phyloP scores from a whole-genome alignment of 1,140 invertebrate genomes.

The Saccostrea glomerata region DNA sequence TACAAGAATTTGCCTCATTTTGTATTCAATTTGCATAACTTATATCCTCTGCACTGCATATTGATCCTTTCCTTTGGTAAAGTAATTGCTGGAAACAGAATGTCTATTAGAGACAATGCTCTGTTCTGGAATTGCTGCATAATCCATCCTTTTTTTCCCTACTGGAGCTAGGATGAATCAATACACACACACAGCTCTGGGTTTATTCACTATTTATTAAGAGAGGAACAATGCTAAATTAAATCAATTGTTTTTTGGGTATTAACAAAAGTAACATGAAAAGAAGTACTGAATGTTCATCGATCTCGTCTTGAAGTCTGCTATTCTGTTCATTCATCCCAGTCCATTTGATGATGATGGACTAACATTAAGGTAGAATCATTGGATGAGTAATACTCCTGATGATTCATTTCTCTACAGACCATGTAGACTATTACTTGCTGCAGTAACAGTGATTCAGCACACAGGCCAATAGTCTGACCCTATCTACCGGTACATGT shows the following conservation, averaged over 20 bases:
- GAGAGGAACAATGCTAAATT: conserved; percentile 9
- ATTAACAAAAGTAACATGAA: conserved; percentile 24
- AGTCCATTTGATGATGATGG: not conserved
- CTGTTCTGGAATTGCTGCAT: conserved; percentile 18
- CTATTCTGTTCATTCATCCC: not conserved
- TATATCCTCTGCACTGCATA: not conserved
- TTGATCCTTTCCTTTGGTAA: conserved; percentile 5
- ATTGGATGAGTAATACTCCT: not conserved
- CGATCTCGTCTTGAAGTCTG: not conserved
- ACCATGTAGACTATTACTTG: not conserved
- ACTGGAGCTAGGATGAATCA: not conserved
- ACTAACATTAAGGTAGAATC: not conserved
- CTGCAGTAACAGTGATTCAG: conserved; percentile 1
- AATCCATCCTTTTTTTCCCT: conserved; percentile 2
- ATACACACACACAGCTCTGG: not conserved
- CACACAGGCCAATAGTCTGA: not conserved
- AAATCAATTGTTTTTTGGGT: conserved; percentile 14
- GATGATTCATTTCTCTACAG: not conserved
- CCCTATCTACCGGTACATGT: too few relatives aligned
- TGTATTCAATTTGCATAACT: conserved; percentile 29
- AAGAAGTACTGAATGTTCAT: not conserved
- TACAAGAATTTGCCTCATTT: conserved; percentile 10
- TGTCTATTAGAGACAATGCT: not conserved
- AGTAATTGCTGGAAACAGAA: conserved; percentile 24
- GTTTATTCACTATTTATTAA: conserved; percentile 37